Conservation (phyloP, 2,888 invertebrate genomes). For the Monopis laevigella region DNA sequence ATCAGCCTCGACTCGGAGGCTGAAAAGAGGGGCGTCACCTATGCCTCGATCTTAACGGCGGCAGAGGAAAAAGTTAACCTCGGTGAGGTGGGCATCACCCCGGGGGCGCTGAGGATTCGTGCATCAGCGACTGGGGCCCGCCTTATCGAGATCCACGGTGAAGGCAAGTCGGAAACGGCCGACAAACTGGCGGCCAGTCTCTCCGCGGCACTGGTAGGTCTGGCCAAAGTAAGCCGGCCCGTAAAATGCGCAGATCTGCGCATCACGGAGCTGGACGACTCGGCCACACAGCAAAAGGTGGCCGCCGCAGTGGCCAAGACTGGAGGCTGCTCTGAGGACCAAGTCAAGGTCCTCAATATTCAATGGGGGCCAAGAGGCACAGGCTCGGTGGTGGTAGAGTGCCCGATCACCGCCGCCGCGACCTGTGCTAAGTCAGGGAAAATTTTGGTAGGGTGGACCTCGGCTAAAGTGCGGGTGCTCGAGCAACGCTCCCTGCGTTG, state of each 20-base stretch:
- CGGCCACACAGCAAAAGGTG: background rate
- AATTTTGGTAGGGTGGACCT: background rate
- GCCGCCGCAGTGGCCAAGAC: background rate
- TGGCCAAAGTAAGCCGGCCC: conserved; percentile 1
- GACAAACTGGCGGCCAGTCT: conserved; percentile 15
- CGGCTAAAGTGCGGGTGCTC: too few species aligned
- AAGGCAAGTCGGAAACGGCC: conserved; percentile 10
- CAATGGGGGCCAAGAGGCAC: background rate
- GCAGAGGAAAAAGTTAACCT: conserved; percentile 12
- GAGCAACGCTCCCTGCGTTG: too few species aligned
- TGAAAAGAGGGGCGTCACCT: conserved; percentile 12
- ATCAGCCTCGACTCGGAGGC: conserved; percentile 16
- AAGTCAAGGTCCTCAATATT: too few species aligned
- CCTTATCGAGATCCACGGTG: conserved; percentile 13
- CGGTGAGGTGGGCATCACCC: conserved; percentile 4
- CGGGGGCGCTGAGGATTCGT: background rate
- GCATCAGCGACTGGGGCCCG: conserved; percentile 15
- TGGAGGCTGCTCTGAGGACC: background rate
- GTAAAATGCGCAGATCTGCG: conserved; percentile 1
- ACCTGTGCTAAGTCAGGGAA: background rate
- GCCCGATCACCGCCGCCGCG: background rate
- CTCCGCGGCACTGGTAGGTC: too few species aligned
- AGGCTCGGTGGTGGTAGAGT: background rate
- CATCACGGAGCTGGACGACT: conserved; percentile 3
- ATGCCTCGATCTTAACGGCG: conserved; percentile 9